Evolutionary conservation across 2,888 invertebrate species (phyloP).

Genomic region (Cerastoderma edule): DNA sequence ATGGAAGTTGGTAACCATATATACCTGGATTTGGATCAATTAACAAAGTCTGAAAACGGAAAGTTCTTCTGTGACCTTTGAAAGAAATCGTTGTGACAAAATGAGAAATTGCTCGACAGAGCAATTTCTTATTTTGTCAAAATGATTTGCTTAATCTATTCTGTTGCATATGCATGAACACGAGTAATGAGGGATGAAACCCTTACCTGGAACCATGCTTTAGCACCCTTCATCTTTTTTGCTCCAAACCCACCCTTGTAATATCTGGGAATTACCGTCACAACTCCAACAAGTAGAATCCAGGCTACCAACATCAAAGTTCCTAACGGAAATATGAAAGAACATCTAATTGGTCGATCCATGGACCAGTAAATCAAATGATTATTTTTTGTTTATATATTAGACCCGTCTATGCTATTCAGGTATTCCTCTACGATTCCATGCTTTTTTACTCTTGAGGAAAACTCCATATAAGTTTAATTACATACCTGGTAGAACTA

Average conservation of each 20-base stretch:
- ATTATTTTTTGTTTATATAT: too few species aligned
- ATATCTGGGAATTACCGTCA: slow-evolving; percentile 66
- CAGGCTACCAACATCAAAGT: slow-evolving; percentile 67
- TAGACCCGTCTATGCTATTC: too few species aligned
- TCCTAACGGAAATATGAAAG: slow-evolving; percentile 48
- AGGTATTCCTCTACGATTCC: too few species aligned
- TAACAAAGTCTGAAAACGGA: not conserved
- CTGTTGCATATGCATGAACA: too few species aligned
- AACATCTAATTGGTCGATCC: not conserved
- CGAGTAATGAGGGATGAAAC: too few species aligned
- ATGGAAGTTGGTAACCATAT: too few species aligned
- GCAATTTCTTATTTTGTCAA: not conserved
- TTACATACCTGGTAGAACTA: too few species aligned
- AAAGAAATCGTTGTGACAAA: not conserved
- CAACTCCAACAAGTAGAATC: slow-evolving; percentile 65
- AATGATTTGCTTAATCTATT: not conserved
- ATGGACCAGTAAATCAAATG: too few species aligned
- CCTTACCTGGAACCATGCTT: slow-evolving; percentile 96
- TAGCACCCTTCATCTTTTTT: slow-evolving; percentile 91
- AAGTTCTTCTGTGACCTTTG: not conserved
- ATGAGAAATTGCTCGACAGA: not conserved
- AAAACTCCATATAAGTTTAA: too few species aligned
- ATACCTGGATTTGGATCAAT: not conserved
- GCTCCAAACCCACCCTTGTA: slow-evolving; percentile 56
- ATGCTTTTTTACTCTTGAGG: too few species aligned